These are phyloP conservation scores for Gymnocheta viridis DNA, from an alignment of 2,888 invertebrate species.

Conservation along the genomic window DNA sequence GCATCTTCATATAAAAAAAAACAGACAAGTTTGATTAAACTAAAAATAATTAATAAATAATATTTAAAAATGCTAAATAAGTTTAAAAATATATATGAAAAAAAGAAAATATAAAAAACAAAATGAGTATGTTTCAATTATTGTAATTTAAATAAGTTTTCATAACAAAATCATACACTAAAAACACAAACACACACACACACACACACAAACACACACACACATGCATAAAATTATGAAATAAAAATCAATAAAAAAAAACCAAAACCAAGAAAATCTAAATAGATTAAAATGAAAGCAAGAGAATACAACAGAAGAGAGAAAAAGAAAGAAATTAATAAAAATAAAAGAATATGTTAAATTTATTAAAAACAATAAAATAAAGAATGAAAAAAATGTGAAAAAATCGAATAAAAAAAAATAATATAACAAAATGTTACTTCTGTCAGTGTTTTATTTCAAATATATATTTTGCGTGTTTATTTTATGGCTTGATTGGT, in stretches of 20 bases:
- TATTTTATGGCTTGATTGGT: background rate
- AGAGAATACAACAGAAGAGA: conserved; percentile 20
- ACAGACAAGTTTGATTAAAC: conserved; percentile 57
- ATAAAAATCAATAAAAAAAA: conserved; percentile 18
- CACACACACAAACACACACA: conserved; percentile 8
- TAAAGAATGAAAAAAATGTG: conserved; percentile 25
- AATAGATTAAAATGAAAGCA: conserved; percentile 22
- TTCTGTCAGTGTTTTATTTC: conserved; percentile 45
- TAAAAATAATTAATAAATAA: conserved; percentile 48
- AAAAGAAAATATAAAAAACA: conserved; percentile 8
- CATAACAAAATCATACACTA: conserved; percentile 22
- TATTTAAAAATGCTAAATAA: conserved; percentile 41
- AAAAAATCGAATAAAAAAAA: conserved; percentile 67
- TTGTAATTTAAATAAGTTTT: conserved; percentile 69
- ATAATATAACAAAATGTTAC: conserved; percentile 66
- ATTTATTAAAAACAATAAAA: conserved; percentile 69
- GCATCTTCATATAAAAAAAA: conserved; percentile 13
- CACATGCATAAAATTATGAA: background rate
- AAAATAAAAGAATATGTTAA: conserved; percentile 61
- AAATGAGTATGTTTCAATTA: conserved; percentile 68
- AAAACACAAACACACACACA: background rate
- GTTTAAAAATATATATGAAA: conserved; percentile 9
- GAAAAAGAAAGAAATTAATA: background rate
- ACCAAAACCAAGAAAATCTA: conserved; percentile 25
- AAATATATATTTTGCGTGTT: conserved; percentile 13